Conservation (phyloP, 2,888 invertebrate genomes). For the Sminthurides aquaticus region DNA sequence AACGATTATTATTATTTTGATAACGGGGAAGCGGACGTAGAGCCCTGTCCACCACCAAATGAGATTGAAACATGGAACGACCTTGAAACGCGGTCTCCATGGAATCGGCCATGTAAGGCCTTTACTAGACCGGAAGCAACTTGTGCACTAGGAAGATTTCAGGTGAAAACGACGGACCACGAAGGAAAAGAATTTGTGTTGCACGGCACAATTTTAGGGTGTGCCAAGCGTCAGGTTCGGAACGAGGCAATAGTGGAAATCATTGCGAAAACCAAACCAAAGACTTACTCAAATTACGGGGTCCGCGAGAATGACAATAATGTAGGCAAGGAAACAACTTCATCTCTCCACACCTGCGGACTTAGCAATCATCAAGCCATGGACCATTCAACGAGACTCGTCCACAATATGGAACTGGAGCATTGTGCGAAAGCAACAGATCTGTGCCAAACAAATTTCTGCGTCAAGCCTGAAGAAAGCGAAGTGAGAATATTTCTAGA, state of each 20-base stretch:
- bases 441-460: slow-evolving; percentile 35
- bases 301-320: not conserved
- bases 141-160: slow-evolving; percentile 34
- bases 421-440: slow-evolving; percentile 33
- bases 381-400: not conserved
- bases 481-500: slow-evolving; percentile 27
- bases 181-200: slow-evolving; percentile 8
- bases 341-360: not conserved
- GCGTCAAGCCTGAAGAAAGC: slow-evolving; percentile 29
- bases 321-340: not conserved
- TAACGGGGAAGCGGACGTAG: slow-evolving; percentile 16
- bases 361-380: not conserved
- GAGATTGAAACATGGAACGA: slow-evolving; percentile 25
- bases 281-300: not conserved
- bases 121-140: slow-evolving; percentile 24
- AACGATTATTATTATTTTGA: slow-evolving; percentile 28
- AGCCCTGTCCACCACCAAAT: slow-evolving; percentile 29
- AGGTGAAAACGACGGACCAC: slow-evolving; percentile 18
- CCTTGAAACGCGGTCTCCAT: slow-evolving; percentile 13
- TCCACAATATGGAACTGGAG: slow-evolving; percentile 33
- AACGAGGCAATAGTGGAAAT: slow-evolving; percentile 12
- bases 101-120: slow-evolving; percentile 20
- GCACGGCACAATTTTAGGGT: slow-evolving; percentile 39
- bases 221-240: slow-evolving; percentile 30
- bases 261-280: slow-evolving; percentile 8